Base-by-base conservation (phyloP, 2,888 invertebrate genomes). In the Brenthis ino region DNA sequence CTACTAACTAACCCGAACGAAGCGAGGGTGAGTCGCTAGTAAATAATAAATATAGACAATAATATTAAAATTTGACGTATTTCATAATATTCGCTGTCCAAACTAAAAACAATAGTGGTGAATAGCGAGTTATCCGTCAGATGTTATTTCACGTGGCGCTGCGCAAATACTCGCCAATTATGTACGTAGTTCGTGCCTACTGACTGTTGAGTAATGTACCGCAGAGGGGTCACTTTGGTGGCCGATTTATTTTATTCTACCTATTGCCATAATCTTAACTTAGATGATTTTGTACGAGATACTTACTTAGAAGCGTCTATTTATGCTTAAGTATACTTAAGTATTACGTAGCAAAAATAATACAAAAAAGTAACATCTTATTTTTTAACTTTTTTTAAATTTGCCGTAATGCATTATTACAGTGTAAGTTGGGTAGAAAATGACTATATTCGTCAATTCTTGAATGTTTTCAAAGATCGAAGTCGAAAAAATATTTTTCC, bases 121-220 rank as follows among this genome's bases (percentile, higher is more conserved):
- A 71, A 67, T 72, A 74, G 50, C 28, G 82, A 80, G 82, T 75
- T 89, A 90, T 90, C 90, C 82, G 77, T 68, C 71, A 77, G 74
- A 78, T 90, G 89, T 90, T 90, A 85, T 89, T 90, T 85, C 90
- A 90, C 83, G 81, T 84, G 79, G 82, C 77, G 82, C 79, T 77
- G 83, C 77, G 77, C 76, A 77, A 88, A 89, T 88, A 87, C 81
- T 82, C 80, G 76, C 73, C 79, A 76, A 85, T 65, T 57, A 63
- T 63, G 63, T 63, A 63, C 61, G 61, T 61, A 61, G 51, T 61
- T 50, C 12, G 33, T 61, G 50, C 33, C 33, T 24, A 57, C 63
- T 33, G 37, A 28, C 63, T 63, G 16, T 50, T 61, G 56, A 55
- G 50, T 37, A 20, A 57, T 8, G 37, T 3, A 5, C 16, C 53